Evolutionary conservation across 2,797 vertebrate genomes (phyloP).

Genomic region (Furcifer pardalis): DNA sequence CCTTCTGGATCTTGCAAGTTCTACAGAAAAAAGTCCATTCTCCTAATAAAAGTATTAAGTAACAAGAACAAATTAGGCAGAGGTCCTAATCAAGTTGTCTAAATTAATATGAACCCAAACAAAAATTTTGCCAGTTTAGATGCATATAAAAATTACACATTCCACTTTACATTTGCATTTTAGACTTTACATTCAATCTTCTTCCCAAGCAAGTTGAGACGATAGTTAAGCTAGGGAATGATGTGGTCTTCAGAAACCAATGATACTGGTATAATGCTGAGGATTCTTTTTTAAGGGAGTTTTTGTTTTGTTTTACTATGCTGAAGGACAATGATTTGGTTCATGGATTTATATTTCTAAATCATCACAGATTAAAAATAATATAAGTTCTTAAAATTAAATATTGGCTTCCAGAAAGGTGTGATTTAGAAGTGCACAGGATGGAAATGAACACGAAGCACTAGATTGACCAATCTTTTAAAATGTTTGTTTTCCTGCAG

Average conservation of each 20-base stretch:
- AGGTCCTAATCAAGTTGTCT: conserved; percentile 32
- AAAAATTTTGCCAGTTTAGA: neutral
- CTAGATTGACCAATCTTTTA: neutral
- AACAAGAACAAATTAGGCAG: conserved; percentile 35
- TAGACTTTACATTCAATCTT: conserved; percentile 17
- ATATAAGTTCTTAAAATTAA: conserved; percentile 53
- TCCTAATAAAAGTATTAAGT: conserved; percentile 32
- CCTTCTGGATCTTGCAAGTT: neutral
- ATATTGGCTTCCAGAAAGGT: conserved; percentile 24
- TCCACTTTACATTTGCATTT: conserved; percentile 15
- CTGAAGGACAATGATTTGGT: neutral
- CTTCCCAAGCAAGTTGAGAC: conserved; percentile 18
- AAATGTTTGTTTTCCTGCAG: neutral
- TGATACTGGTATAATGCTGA: neutral
- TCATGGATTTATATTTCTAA: neutral
- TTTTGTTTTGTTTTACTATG: neutral
- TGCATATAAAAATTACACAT: conserved; percentile 6
- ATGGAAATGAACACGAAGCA: neutral
- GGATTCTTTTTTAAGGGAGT: neutral
- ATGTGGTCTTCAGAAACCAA: neutral
- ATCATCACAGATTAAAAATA: neutral
- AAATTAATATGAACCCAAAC: neutral
- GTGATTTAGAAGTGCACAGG: neutral
- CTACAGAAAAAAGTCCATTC: neutral
- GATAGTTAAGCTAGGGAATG: conserved; percentile 17